Base-by-base conservation (phyloP, 2,113 vertebrate species). In the Poecile atricapillus region DNA sequence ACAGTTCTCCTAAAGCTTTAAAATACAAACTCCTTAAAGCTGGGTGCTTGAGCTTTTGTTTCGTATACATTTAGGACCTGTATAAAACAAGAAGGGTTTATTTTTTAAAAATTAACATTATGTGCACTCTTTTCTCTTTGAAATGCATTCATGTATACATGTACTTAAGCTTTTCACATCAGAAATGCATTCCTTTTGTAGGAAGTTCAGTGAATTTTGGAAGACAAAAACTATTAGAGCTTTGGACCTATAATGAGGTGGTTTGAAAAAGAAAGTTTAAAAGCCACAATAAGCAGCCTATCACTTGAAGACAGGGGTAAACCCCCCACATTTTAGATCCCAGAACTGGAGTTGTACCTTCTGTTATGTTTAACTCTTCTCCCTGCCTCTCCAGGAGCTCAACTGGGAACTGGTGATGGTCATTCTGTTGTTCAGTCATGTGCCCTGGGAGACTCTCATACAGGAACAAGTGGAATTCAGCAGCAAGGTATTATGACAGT, bases 381-480 rank as follows among this genome's bases (percentile, higher is more conserved):
- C 68, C 28, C 70, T 80, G 62, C 63, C 74, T 91, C 85, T 31
- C 43, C 60, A 95, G 95, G 87, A 87, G 83, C 95, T 96, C 97
- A 97, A 28, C 89, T 96, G 73, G 96, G 95, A 96, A 63, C 53
- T 70, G 85, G n/a, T 77, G 96, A 97, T 91, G 95, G 95, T 53
- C 95, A 87, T 75, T 44, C 94, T 88, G 90, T 88, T 87, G 76
- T 96, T 95, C 94, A 97, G 69, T 82, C 88, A 14, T 95, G 89
- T 83, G 76, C 86, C 71, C 96, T 97, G 60, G 97, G 84, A 79
- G 97, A 95, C 7, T 77, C 86, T 71, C 95, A 96, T 74, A 65
- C 76, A 91, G 84, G 97, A 93, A 52, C 78, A 89, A 97, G 92
- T 92, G 95, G 96, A 95, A 90, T 96, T 94, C 96, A 96, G 55